Evolutionary conservation across 2,113 vertebrate genomes (phyloP), one percentile per base, ranked within the genome.

Genomic region (Regulus satrapa): DNA sequence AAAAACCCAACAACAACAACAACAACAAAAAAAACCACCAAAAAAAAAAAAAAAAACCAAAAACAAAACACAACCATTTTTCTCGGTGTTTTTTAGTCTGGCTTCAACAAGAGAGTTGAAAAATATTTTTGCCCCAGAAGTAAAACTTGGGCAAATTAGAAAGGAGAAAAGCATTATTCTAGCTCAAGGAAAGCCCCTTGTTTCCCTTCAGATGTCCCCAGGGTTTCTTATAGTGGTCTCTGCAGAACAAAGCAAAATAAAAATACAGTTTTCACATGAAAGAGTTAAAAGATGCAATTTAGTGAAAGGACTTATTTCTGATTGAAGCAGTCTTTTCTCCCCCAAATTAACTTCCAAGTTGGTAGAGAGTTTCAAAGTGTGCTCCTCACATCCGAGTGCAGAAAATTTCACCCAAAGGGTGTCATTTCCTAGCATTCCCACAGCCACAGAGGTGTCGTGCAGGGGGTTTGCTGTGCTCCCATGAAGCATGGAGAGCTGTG

Each of bases 61-160:
- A n/a, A n/a, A n/a, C n/a, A n/a, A n/a, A n/a, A n/a, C n/a, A n/a
- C n/a, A n/a, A n/a, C n/a, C 3, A 2, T 18, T 18, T 62, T 21
- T 14, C 6, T 9, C 0, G 0, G 1, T 12, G 5, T 6, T 43
- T 85, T 67, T 55, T 1, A 56, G 61, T 20, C 21, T 84, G 76
- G 17, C n/a, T 78, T 92, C 29, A 55, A 40, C 6, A 45, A 20
- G 17, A 24, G 3, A 12, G 5, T 34, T 89, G 62, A 85, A 93
- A 95, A 87, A n/a, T 11, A 8, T 1, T 88, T 95, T 85, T 82
- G 36, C 7, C 12, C 26, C 19, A 43, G 40, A 79, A 88, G 5
- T 68, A 64, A 79, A 68, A 49, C 6, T 72, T 3, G 15, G 5
- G 41, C 76, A 49, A 80, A 73, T 49, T 92, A 64, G 48, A 83